Evolutionary conservation across 2,113 vertebrate genomes (phyloP).

Genomic region (Ellobius talpinus): DNA sequence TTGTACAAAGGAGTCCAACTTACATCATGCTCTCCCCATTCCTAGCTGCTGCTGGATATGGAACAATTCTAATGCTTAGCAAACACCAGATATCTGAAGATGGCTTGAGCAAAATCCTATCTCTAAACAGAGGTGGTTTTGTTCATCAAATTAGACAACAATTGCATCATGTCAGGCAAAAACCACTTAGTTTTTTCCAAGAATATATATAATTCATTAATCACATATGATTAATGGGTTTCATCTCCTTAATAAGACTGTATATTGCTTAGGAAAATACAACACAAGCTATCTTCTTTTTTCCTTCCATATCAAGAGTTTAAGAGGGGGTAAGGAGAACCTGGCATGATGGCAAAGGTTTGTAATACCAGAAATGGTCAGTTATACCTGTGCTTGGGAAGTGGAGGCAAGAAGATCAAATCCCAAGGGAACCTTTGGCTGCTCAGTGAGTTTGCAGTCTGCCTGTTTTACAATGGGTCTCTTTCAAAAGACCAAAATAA

Average conservation of each 20-base stretch:
- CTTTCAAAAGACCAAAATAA: background rate
- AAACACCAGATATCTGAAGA: background rate
- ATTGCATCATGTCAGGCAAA: background rate
- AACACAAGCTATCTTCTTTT: background rate
- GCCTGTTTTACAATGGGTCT: background rate
- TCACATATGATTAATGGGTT: background rate
- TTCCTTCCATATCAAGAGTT: background rate
- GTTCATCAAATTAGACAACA: background rate
- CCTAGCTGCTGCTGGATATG: background rate
- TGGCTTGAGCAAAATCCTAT: background rate
- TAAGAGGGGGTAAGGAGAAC: background rate
- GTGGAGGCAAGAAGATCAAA: background rate
- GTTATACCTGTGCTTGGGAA: background rate
- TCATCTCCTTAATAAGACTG: background rate
- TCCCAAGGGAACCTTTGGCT: background rate
- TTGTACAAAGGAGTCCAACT: accelerated
- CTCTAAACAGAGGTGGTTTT: background rate
- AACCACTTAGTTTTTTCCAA: background rate
- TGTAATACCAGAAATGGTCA: too few relatives aligned
- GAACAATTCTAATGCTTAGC: background rate
- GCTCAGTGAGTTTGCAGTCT: background rate
- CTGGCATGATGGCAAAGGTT: background rate
- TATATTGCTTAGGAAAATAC: background rate
- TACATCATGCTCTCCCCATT: background rate
- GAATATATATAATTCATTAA: background rate